Conservation (phyloP, 2,888 invertebrate genomes). For the Nomada lathburiana region DNA sequence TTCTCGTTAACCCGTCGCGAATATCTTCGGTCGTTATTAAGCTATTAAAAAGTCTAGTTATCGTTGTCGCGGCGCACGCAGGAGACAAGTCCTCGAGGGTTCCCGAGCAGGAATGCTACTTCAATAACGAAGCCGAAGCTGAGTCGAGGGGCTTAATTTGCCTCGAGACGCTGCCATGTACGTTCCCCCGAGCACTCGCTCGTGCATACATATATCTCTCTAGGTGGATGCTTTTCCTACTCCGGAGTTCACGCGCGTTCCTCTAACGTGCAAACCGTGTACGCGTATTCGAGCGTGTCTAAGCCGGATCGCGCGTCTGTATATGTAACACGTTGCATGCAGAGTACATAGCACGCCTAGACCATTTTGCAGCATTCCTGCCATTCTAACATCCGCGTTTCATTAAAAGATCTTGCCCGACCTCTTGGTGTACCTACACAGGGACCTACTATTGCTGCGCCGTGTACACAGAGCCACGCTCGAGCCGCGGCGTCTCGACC, state of each 20-base stretch:
- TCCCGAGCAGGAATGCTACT: conserved; percentile 70
- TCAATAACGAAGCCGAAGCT: conserved; percentile 74
- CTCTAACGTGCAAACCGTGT: neutral
- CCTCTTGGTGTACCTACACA: conserved; percentile 45
- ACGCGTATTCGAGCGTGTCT: conserved; percentile 39
- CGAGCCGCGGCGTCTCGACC: conserved; percentile 12
- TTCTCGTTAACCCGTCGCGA: conserved; percentile 53
- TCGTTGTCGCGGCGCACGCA: conserved; percentile 57
- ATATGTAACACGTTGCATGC: conserved; percentile 21
- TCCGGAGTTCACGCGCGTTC: neutral
- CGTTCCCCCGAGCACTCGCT: conserved; percentile 39
- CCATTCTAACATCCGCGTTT: conserved; percentile 81
- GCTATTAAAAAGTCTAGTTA: conserved; percentile 70
- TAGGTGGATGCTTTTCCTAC: conserved; percentile 51
- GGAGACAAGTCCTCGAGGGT: conserved; percentile 66
- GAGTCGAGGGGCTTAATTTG: conserved; percentile 75
- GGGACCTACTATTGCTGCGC: neutral
- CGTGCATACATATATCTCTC: conserved; percentile 12
- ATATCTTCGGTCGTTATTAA: conserved; percentile 64
- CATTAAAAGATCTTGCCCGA: conserved; percentile 78
- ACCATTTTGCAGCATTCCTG: conserved; percentile 81
- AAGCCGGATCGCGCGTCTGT: conserved; percentile 26
- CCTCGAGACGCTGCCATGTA: conserved; percentile 68
- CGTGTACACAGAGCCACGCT: conserved; percentile 13
- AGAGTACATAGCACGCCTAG: conserved; percentile 72